phyloP scores from a whole-genome alignment of 2,797 vertebrate species.

The Enteromius treurensis region DNA sequence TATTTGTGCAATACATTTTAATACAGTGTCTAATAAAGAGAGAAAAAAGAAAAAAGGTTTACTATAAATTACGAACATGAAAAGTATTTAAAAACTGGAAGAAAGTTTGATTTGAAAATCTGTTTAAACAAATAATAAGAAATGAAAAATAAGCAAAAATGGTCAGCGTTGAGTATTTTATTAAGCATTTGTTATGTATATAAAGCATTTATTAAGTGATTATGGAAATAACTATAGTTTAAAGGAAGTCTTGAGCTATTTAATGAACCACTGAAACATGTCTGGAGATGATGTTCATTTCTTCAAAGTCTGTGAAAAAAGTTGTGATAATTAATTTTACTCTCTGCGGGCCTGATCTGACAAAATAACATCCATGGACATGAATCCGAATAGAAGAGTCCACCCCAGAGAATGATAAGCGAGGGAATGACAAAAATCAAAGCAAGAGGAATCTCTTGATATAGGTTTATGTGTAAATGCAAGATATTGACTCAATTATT shows the following conservation, averaged over 20 bases:
- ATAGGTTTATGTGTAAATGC: not conserved
- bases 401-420: not conserved
- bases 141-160: not conserved
- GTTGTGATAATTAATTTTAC: conserved; percentile 22
- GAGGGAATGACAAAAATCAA: not conserved
- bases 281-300: not conserved
- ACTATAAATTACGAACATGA: not conserved
- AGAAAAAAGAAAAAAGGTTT: not conserved
- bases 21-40: not conserved
- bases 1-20: not conserved
- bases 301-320: not conserved
- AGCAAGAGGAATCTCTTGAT: not conserved
- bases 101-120: not conserved
- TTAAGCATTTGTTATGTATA: not conserved
- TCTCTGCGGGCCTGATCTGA: conserved; percentile 3
- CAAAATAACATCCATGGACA: conserved; percentile 11
- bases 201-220: not conserved
- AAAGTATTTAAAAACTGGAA: not conserved
- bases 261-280: not conserved
- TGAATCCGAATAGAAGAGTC: not conserved
- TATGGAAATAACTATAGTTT: not conserved
- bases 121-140: not conserved
- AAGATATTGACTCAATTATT: not conserved
- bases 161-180: not conserved
- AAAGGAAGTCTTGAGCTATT: not conserved